Conservation (phyloP, 2,797 vertebrate genomes). For the Sandelia bainsii region DNA sequence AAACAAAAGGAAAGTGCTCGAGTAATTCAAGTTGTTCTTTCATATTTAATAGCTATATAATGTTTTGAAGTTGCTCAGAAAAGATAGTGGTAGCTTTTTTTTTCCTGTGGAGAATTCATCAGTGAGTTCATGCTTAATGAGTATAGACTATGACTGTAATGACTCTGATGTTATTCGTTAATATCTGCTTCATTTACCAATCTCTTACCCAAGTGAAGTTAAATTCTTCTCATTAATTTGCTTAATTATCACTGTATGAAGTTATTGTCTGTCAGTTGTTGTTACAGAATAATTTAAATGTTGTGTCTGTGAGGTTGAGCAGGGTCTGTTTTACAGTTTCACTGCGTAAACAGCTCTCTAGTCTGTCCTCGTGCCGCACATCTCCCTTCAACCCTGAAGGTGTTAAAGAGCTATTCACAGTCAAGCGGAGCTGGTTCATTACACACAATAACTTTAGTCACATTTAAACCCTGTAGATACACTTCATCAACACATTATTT, state of each 20-base stretch:
- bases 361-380: slow-evolving; percentile 6
- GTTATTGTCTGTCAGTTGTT: slow-evolving; percentile 10
- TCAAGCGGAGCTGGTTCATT: slow-evolving; percentile 17
- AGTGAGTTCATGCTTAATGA: slow-evolving; percentile 15
- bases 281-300: background rate
- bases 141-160: slow-evolving; percentile 11
- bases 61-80: slow-evolving; percentile 1
- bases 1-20: background rate
- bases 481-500: slow-evolving; percentile 14
- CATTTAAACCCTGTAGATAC: slow-evolving; percentile 8
- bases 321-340: background rate
- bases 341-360: background rate
- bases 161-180: background rate
- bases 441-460: slow-evolving; percentile 16
- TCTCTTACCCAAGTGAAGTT: slow-evolving; percentile 14
- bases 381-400: slow-evolving; percentile 19
- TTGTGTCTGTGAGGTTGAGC: background rate
- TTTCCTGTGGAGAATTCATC: slow-evolving; percentile 27
- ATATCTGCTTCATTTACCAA: slow-evolving; percentile 46
- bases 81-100: background rate
- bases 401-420: slow-evolving; percentile 28
- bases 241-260: slow-evolving; percentile 20
- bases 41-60: background rate
- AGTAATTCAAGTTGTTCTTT: background rate
- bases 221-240: slow-evolving; percentile 26